A percentile compares a stretch with the other conserved stretches of the same genome.
Evolutionary conservation across 1,140 invertebrate genomes (phyloP).

Genomic region (Zaprionus taronus): DNA sequence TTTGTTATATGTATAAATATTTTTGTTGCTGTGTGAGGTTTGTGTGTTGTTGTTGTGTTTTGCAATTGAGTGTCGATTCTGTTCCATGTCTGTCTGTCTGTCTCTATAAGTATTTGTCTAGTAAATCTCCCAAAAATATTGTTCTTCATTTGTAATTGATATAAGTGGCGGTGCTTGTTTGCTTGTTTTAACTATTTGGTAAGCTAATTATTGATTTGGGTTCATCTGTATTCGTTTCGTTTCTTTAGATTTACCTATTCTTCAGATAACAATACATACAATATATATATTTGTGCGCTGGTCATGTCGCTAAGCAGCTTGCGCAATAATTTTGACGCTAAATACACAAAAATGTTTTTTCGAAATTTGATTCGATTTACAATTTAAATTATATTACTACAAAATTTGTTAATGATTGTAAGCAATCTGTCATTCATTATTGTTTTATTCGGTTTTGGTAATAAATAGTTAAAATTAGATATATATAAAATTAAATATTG

Average conservation of each 20-base stretch:
- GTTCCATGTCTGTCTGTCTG: conserved; percentile 7
- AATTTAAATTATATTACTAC: conserved; percentile 51
- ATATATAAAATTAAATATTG: conserved; percentile 65
- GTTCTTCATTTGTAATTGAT: conserved; percentile 62
- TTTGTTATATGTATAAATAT: conserved; percentile 35
- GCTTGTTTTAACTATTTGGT: conserved; percentile 39
- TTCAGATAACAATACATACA: conserved; percentile 14
- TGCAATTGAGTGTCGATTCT: conserved; percentile 47
- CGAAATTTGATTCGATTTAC: conserved; percentile 28
- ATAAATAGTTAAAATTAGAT: conserved; percentile 66
- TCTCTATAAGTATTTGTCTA: conserved; percentile 41
- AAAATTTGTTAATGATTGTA: conserved; percentile 66
- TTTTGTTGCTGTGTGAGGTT: conserved; percentile 62
- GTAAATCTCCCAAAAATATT: conserved; percentile 45
- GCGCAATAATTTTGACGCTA: conserved; percentile 37
- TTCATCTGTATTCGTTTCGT: conserved; percentile 9
- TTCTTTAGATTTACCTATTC: not conserved
- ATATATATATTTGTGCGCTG: conserved; percentile 59
- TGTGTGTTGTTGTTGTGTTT: conserved; percentile 77
- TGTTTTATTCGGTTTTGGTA: conserved; percentile 46
- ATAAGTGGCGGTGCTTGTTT: conserved; percentile 75
- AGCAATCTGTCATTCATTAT: conserved; percentile 48
- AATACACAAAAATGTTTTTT: conserved; percentile 24
- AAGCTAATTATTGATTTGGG: conserved; percentile 46
- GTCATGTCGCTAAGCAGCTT: conserved; percentile 32